These are phyloP conservation scores for Amphimedon queenslandica DNA, from an alignment of 37 sponge, comb jelly and placozoan genomes.

Conservation along the genomic window DNA sequence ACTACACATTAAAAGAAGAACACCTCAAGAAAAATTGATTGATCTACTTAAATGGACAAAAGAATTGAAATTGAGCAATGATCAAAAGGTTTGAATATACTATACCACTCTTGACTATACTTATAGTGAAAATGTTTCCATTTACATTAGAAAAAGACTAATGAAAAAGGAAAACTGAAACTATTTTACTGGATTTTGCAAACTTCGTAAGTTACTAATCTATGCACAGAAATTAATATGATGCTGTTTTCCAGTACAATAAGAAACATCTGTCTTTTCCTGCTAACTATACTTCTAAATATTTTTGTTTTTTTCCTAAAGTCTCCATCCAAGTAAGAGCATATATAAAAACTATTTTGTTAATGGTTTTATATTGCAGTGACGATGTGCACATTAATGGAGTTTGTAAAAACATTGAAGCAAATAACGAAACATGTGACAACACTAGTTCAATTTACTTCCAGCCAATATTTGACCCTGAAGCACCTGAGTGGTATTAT, in stretches of 20 bases:
- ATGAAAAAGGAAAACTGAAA: not conserved
- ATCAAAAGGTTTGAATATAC: not conserved
- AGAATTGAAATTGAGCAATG: not conserved
- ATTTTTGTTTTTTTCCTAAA: not conserved
- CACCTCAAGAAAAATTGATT: not conserved
- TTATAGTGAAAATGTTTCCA: too few relatives aligned
- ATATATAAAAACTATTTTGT: not conserved
- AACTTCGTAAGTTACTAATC: not conserved
- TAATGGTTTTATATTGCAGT: not conserved
- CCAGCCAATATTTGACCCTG: not conserved
- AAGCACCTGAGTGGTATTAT: not conserved
- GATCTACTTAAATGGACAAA: slow-evolving; percentile 6
- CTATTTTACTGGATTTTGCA: not conserved
- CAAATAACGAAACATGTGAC: not conserved
- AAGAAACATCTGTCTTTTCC: not conserved
- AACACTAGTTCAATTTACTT: not conserved
- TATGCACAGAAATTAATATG: not conserved
- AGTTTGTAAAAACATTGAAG: too few relatives aligned
- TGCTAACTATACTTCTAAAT: not conserved
- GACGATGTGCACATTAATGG: not conserved
- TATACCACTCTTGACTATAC: too few relatives aligned
- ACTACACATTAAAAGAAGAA: not conserved
- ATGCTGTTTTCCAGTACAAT: not conserved
- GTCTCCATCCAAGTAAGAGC: not conserved
- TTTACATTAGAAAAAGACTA: not conserved